Base-by-base conservation (phyloP, 53 echinoderm and acorn worm genomes). In the Apostichopus leukothele region DNA sequence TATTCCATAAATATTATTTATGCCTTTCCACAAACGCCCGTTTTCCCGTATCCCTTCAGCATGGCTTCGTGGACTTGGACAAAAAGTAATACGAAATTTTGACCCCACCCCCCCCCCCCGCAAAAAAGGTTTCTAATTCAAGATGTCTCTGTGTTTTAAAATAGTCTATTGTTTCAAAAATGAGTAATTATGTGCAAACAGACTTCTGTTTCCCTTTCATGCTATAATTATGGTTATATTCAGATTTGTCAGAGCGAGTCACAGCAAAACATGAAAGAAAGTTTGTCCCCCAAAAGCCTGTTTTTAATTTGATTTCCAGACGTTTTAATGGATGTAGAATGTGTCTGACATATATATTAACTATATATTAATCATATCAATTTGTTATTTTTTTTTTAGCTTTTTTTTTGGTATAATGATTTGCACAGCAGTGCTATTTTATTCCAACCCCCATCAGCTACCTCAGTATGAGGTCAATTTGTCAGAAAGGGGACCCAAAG, bases 361-460 rank as follows among this genome's bases (percentile, higher is more conserved):
- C 63, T 11, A 63, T 13, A 11, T 63, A 63, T 63, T 63, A 7
- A 63, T 63, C 63, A 63, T 63, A 13, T 16, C 63, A 63, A 63
- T 13, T 63, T 63, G 11, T 16, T 63, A 39, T 39, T 1, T 39
- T 39, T 3, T 39, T 39, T 39, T 3, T 3, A 39, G 39, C 39
- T 39, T 39, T 39, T 39, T 39, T 39, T 39, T 39, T 39, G 39
- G 39, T 11, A 71, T 18, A 71, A 71, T 71, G 71, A 19, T 71
- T 71, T 71, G 71, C 71, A 71, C 71, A 71, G 71, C 71, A 71
- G 71, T 71, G 71, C 14, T 71, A 71, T 71, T 71, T 71, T 71
- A 71, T 71, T 71, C 71, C 71, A 71, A 71, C 71, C 71, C 71
- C 71, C 71, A n/a, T 71, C 71, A 71, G 18, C 71, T n/a, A 71